These are phyloP conservation scores for Cephonodes hylas DNA, from an alignment of 2,888 invertebrate species.

Conservation along the genomic window DNA sequence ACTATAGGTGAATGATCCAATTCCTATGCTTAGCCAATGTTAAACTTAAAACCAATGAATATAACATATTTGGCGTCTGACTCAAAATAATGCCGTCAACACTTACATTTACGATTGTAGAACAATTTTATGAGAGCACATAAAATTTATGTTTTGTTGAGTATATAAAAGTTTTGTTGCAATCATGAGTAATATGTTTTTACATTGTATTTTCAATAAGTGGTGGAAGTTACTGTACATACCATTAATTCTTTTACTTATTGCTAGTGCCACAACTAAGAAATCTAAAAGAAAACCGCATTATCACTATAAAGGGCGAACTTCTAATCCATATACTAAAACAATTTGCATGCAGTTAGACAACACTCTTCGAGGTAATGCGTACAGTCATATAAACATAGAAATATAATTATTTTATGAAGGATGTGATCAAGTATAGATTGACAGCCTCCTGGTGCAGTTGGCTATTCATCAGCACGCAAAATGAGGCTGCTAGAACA, in stretches of 20 bases:
- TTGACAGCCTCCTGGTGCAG: no score
- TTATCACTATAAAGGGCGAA: conserved; percentile 18
- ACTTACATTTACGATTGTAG: background rate
- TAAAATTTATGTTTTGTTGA: background rate
- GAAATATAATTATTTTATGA: no score
- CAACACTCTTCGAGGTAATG: conserved; percentile 45
- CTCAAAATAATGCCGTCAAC: no score
- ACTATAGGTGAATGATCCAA: no score
- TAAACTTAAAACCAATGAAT: background rate
- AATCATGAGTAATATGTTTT: background rate
- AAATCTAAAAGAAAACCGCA: conserved; percentile 12
- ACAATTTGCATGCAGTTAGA: conserved; percentile 42
- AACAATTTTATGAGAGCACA: background rate
- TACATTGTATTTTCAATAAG: background rate
- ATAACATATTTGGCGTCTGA: no score
- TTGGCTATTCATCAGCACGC: no score
- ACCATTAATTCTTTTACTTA: background rate
- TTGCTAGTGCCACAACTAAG: background rate
- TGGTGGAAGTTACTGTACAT: background rate
- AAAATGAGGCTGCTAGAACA: no score
- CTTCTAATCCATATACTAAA: conserved; percentile 25
- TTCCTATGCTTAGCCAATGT: no score
- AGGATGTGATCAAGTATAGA: no score
- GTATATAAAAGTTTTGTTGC: background rate
- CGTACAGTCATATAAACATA: no score